A percentile compares a stretch with the other conserved stretches of the same genome.
Conservation (phyloP, 1,140 invertebrate genomes). For the Temnothorax longispinosus region DNA sequence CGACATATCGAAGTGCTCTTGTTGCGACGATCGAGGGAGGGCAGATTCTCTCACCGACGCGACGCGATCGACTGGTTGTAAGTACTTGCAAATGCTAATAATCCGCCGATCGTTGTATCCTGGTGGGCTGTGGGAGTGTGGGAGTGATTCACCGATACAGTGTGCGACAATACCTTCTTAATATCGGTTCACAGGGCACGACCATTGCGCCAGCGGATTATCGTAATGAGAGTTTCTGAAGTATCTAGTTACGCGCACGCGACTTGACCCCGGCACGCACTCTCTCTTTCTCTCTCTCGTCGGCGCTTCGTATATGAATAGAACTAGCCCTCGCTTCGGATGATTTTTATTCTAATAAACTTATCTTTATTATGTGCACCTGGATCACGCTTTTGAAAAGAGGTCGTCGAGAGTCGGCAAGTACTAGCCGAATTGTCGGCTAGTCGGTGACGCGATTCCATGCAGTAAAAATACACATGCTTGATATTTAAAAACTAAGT, state of each 20-base stretch:
- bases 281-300: neutral
- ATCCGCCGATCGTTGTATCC: slow-evolving; percentile 53
- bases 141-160: slow-evolving; percentile 67
- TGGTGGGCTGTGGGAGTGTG: slow-evolving; percentile 25
- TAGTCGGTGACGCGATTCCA: neutral
- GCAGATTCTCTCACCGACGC: neutral
- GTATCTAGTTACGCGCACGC: slow-evolving; percentile 66
- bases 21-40: neutral
- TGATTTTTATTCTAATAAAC: slow-evolving; percentile 49
- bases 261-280: slow-evolving; percentile 13
- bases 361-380: slow-evolving; percentile 41
- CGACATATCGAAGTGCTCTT: slow-evolving; percentile 6
- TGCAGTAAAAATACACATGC: slow-evolving; percentile 5
- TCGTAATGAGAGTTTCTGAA: slow-evolving; percentile 63
- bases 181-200: slow-evolving; percentile 61
- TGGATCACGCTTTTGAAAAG: neutral
- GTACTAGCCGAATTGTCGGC: neutral
- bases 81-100: slow-evolving; percentile 24
- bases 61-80: neutral
- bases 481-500: neutral
- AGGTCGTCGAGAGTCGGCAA: neutral
- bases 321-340: neutral
- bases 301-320: slow-evolving; percentile 11
- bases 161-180: slow-evolving; percentile 70
- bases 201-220: slow-evolving; percentile 65